A percentile compares a stretch with the other conserved stretches of the same genome.
Evolutionary conservation across 53 echinoderm and acorn worm species (phyloP).

Genomic region (Mesocentrotus franciscanus): DNA sequence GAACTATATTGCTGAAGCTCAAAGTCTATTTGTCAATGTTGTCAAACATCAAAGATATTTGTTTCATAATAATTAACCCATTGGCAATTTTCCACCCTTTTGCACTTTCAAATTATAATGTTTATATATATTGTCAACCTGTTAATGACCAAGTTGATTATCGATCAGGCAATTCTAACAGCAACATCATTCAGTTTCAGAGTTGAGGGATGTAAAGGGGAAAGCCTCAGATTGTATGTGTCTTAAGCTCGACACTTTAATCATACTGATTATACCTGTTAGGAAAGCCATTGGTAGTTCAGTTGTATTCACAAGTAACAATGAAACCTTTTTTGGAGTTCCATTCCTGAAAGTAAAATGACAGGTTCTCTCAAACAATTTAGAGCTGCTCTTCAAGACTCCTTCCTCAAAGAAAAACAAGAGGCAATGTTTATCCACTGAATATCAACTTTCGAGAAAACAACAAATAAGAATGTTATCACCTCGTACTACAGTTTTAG

Average conservation of each 20-base stretch:
- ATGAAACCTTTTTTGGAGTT: neutral
- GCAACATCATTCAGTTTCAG: neutral
- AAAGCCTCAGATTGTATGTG: no score
- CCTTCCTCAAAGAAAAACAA: neutral
- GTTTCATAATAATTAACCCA: no score
- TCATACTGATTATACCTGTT: no score
- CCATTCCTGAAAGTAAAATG: neutral
- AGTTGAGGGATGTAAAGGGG: no score
- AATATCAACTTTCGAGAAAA: neutral
- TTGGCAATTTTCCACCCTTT: no score
- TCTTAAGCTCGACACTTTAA: neutral
- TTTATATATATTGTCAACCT: neutral
- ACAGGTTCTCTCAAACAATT: neutral
- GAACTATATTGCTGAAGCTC: no score
- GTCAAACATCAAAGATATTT: no score
- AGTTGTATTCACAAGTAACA: neutral
- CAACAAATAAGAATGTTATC: slow-evolving; percentile 11
- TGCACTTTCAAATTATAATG: no score
- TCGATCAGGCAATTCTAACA: neutral
- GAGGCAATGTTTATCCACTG: neutral
- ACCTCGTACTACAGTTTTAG: neutral
- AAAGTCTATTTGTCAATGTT: no score
- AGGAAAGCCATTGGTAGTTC: no score
- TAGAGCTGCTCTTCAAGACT: neutral
- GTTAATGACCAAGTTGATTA: neutral